A percentile compares a stretch with the other conserved stretches of the same genome.
Evolutionary conservation across 1,140 invertebrate genomes (phyloP).

Genomic region (Sitobion miscanthi): DNA sequence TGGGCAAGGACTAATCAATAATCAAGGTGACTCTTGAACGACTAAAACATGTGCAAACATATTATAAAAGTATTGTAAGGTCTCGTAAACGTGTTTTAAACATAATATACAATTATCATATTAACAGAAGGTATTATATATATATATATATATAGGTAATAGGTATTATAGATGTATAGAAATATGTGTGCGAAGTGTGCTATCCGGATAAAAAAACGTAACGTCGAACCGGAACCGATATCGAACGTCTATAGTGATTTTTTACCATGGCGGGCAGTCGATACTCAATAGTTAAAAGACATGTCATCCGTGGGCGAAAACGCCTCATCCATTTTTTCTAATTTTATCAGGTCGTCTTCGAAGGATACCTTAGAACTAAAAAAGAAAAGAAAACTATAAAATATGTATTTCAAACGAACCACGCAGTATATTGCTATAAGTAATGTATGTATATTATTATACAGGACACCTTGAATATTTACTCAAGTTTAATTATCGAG

Average conservation of each 20-base stretch:
- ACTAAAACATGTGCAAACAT: background rate
- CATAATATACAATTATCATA: constrained; percentile 15
- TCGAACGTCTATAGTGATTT: background rate
- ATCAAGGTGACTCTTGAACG: constrained; percentile 11
- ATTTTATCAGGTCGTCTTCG: constrained; percentile 11
- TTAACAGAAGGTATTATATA: background rate
- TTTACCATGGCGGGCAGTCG: background rate
- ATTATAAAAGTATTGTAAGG: constrained; percentile 5
- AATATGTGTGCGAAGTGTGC: background rate
- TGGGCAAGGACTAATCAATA: constrained; percentile 23
- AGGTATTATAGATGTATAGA: background rate
- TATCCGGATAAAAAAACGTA: background rate
- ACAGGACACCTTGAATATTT: background rate
- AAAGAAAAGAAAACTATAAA: background rate
- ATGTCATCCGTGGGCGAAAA: background rate
- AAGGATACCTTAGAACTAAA: constrained; percentile 17
- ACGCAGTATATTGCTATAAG: background rate
- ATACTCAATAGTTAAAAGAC: constrained; percentile 7
- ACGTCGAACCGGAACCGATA: background rate
- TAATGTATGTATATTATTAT: background rate
- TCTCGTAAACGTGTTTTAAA: background rate
- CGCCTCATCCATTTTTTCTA: background rate
- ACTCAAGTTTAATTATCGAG: background rate
- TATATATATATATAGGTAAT: background rate
- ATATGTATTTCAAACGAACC: background rate